Evolutionary conservation across 2,797 vertebrate species (phyloP).

Genomic region (Smutsia gigantea): DNA sequence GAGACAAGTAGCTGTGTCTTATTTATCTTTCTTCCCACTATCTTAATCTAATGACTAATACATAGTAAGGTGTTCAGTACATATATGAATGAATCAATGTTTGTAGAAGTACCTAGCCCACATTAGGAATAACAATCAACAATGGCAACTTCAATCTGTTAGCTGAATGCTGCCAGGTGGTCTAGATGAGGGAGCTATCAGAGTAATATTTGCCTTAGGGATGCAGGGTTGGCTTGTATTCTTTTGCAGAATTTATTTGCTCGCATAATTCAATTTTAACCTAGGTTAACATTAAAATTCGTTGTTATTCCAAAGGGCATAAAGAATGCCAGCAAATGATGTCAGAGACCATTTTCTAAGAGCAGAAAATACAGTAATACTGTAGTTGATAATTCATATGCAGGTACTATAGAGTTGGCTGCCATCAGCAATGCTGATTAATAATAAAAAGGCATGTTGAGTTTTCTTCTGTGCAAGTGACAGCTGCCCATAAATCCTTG

Average conservation of each 20-base stretch:
- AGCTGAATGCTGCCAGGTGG: not conserved
- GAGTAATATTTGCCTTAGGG: not conserved
- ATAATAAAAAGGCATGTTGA: not conserved
- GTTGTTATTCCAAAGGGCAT: not conserved
- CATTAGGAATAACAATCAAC: not conserved
- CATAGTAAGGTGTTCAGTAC: not conserved
- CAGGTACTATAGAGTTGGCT: not conserved
- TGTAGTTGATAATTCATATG: not conserved
- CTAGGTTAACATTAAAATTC: constrained; percentile 38
- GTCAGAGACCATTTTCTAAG: not conserved
- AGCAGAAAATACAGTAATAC: not conserved
- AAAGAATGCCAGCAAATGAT: not conserved
- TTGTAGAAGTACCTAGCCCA: not conserved
- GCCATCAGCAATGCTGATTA: not conserved
- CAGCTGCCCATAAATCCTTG: not conserved
- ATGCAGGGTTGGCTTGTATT: not conserved
- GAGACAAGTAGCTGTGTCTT: not conserved
- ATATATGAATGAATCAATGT: not conserved
- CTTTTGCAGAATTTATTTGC: constrained; percentile 49
- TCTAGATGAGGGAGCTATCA: not conserved
- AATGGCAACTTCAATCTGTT: not conserved
- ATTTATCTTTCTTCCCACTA: not conserved
- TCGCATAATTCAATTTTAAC: constrained; percentile 50
- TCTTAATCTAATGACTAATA: not conserved
- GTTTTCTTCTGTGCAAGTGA: not conserved